Base-by-base conservation (phyloP, 2,113 vertebrate genomes). In the Peromyscus polionotus region DNA sequence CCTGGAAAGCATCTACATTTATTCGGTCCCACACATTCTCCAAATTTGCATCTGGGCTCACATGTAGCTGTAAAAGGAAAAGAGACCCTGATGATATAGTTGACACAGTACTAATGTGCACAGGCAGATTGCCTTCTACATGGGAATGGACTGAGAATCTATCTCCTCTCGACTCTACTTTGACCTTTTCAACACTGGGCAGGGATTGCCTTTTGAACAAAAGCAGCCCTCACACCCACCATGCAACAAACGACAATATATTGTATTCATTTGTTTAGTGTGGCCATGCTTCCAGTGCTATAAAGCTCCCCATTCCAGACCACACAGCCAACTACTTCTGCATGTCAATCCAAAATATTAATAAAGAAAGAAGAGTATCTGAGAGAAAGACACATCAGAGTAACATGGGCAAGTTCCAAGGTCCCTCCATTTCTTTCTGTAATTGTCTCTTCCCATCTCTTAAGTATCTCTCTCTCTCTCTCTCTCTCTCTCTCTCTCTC, bases 1-100 rank as follows among this genome's bases (percentile, higher is more conserved):
- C 99, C 99, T 84, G 99, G 99, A 95, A 99, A 99, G 98, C 99
- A 99, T 98, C 99, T 99, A 98, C 99, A 99, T 98, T 99, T 99
- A 97, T 99, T 99, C 77, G 99, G 99, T 93, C 99, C 99, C 70
- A 98, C 98, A 89, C 99, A 99, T 94, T 99, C 99, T 4, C 99
- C 99, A 0, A 99, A 99, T 97, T 99, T 99, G 99, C 99, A 99
- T 51, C 99, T 99, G 54, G 99, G 99, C 95, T 99, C 99, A 97
- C 99, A 99, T 36, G 98, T 97, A 97, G 99, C 99, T 99, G 99
- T 94, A 93, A 97, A 98, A 98, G 90, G 68, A 97, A 98, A 97
- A 99, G 84, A 95, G 73, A 57, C 80, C 76, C 79, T 59, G 76
- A 80, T 48, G 45, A 36, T 33, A 51, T 42, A n/a, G 68, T 54